These are phyloP conservation scores for Tursiops truncatus DNA, from an alignment of 2,113 vertebrate species.

Conservation along the genomic window DNA sequence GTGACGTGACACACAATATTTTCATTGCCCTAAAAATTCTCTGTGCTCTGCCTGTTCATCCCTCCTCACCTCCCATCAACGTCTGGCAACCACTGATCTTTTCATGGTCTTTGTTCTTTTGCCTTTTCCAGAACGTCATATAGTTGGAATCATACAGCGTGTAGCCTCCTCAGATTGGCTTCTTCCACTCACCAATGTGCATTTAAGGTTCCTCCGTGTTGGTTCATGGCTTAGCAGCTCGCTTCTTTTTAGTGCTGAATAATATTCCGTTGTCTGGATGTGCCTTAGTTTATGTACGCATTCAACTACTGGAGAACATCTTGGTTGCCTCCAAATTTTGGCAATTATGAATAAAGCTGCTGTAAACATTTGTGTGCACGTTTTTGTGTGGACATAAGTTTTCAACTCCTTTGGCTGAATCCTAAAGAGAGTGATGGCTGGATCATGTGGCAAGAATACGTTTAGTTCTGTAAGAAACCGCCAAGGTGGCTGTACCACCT, in stretches of 20 bases:
- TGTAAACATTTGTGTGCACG: not conserved
- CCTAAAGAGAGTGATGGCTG: not conserved
- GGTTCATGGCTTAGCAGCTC: not conserved
- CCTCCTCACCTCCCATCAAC: not conserved
- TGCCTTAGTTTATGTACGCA: too few species aligned
- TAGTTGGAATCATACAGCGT: not conserved
- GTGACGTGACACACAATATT: not conserved
- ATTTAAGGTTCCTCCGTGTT: rapidly evolving
- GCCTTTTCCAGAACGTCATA: not conserved
- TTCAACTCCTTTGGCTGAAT: not conserved
- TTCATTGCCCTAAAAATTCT: not conserved
- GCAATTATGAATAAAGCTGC: not conserved
- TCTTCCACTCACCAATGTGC: not conserved
- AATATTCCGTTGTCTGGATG: not conserved
- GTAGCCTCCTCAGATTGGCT: not conserved
- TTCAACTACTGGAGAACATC: not conserved
- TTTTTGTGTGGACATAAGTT: not conserved
- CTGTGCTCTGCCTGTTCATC: not conserved
- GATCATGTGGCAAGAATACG: not conserved
- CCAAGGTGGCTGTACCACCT: not conserved
- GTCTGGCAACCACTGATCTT: too few species aligned
- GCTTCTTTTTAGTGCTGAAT: not conserved
- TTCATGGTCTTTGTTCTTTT: too few species aligned
- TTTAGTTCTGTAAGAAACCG: not conserved
- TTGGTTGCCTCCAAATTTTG: not conserved